phyloP scores from a whole-genome alignment of 2,113 vertebrate species.

The Isichthys henryi region DNA sequence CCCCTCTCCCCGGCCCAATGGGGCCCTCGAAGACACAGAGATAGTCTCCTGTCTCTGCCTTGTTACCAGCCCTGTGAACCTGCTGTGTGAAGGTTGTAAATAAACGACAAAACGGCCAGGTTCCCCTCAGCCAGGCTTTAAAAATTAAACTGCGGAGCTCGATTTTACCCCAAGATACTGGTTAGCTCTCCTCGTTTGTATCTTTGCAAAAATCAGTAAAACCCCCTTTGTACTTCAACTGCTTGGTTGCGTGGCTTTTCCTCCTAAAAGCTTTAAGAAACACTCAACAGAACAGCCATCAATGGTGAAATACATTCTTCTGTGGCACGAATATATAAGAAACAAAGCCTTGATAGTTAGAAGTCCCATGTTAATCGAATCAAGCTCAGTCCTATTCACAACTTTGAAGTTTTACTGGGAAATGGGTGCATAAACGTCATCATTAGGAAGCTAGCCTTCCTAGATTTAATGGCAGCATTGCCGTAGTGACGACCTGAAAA shows the following conservation, averaged over 20 bases:
- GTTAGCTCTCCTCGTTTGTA: not conserved
- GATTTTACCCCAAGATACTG: not conserved
- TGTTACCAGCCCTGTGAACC: not conserved
- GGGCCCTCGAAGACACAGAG: not conserved
- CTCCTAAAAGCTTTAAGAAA: not conserved
- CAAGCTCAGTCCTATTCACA: not conserved
- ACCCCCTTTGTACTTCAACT: not conserved
- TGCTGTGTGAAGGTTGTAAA: not conserved
- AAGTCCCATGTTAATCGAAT: not conserved
- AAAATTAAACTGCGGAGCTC: not conserved
- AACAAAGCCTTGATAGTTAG: not conserved
- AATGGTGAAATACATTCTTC: not conserved
- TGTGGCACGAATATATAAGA: not conserved
- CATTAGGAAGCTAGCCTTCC: not conserved
- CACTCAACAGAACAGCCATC: not conserved
- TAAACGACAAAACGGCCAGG: not conserved
- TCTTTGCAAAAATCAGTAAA: not conserved
- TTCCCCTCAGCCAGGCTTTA: not conserved
- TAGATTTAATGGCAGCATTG: not conserved
- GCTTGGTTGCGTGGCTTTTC: not conserved
- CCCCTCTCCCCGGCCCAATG: not conserved
- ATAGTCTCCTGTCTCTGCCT: not conserved
- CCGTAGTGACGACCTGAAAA: not conserved
- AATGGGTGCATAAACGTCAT: not conserved
- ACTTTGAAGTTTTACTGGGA: not conserved